A percentile compares a stretch with the other conserved stretches of the same genome.
phyloP scores from a whole-genome alignment of 2,797 vertebrate genomes.

The Sebastes kiyomatsui region DNA sequence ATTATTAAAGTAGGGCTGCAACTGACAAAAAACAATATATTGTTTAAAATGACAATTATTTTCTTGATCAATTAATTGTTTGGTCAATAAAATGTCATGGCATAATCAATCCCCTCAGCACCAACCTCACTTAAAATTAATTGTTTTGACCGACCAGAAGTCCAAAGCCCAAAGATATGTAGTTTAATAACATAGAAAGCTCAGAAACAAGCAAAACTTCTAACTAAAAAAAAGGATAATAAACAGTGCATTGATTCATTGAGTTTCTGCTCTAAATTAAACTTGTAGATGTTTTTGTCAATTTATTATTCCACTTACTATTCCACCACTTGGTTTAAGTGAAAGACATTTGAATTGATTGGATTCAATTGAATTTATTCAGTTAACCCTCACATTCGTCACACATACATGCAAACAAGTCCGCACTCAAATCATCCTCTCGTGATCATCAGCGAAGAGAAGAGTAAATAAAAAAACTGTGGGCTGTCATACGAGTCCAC shows the following conservation, averaged over 20 bases:
- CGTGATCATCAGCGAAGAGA: not conserved
- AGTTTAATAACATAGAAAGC: too few relatives aligned
- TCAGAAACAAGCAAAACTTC: not conserved
- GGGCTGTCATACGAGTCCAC: slow-evolving; percentile 10
- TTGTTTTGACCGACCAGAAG: not conserved
- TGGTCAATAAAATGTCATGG: not conserved
- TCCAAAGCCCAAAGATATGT: too few relatives aligned
- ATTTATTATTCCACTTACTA: not conserved
- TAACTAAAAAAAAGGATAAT: not conserved
- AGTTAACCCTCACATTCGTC: not conserved
- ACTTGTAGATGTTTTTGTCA: not conserved
- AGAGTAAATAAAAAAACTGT: slow-evolving; percentile 19
- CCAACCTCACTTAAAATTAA: too few relatives aligned
- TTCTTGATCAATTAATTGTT: not conserved
- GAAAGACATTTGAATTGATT: not conserved
- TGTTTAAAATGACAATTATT: not conserved
- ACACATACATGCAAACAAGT: not conserved
- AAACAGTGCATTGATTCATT: too few relatives aligned
- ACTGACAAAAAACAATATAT: too few relatives aligned
- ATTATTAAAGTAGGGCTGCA: too few relatives aligned
- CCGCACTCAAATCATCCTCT: not conserved
- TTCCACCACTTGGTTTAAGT: not conserved
- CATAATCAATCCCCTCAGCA: too few relatives aligned
- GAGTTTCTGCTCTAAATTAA: not conserved
- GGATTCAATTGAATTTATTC: not conserved